These are phyloP conservation scores for Pomacea maculata DNA, from an alignment of 1,140 invertebrate genomes.

Conservation along the genomic window DNA sequence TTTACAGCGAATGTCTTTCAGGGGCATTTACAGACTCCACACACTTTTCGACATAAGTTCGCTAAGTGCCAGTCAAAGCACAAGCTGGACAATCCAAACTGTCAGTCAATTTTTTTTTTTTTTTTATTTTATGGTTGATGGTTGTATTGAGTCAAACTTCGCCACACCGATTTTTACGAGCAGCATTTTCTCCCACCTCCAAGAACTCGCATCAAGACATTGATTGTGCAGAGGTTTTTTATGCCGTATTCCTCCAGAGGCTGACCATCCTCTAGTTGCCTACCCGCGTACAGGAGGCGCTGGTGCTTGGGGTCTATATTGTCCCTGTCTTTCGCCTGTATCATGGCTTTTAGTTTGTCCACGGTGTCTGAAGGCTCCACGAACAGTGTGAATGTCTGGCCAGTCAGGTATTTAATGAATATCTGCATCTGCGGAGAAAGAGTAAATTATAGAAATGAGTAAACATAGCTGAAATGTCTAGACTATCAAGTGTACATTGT, in stretches of 20 bases:
- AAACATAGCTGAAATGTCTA: too few relatives aligned
- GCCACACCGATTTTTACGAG: too few relatives aligned
- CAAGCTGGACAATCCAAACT: too few relatives aligned
- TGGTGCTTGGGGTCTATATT: constrained; percentile 84
- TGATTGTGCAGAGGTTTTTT: constrained; percentile 90
- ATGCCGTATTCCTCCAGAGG: constrained; percentile 92
- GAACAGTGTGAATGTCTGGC: constrained; percentile 71
- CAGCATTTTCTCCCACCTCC: constrained; percentile 25
- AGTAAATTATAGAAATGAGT: too few relatives aligned
- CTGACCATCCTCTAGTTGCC: constrained; percentile 77
- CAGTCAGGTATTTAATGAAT: constrained; percentile 74
- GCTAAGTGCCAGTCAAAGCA: too few relatives aligned
- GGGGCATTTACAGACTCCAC: too few relatives aligned
- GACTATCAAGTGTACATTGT: too few relatives aligned
- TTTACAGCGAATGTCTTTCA: too few relatives aligned
- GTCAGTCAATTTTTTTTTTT: too few relatives aligned
- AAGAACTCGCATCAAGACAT: constrained; percentile 65
- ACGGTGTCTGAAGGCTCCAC: constrained; percentile 67
- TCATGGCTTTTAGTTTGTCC: constrained; percentile 88
- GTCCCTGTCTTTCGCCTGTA: constrained; percentile 76
- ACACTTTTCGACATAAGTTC: too few relatives aligned
- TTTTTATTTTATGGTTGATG: too few relatives aligned
- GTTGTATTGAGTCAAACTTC: too few relatives aligned
- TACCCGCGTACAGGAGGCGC: constrained; percentile 81
- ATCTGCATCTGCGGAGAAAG: constrained; percentile 65